Base-by-base conservation (phyloP, 2,888 invertebrate genomes). In the Ceriagrion tenellum region DNA sequence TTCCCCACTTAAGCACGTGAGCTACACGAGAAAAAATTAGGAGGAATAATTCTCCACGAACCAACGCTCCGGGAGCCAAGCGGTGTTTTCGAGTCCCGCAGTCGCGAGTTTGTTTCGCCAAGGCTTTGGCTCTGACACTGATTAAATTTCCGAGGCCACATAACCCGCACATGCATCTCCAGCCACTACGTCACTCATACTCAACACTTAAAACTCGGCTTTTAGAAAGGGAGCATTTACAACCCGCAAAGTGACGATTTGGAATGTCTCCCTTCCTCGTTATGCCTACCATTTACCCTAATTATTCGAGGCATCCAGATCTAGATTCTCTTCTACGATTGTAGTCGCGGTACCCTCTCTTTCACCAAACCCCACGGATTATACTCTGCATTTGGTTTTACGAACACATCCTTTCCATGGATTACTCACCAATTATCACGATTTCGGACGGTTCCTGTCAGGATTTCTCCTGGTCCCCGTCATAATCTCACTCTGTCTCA, bases 141-240 rank as follows among this genome's bases (percentile, higher is more conserved):
- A 81, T 81, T 81, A 35, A 81, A 81, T 81, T 81, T 16, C 81
- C 81, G 30, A 81, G 81, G 81, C 81, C 81, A 81, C 13, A 59
- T 35, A 18, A 13, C n/a, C 81, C 12, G 35, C 81, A 35, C 81
- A 81, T 30, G 13, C 35, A 35, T 35, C 81, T 81, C 81, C 12
- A 20, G 26, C 69, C 13, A 81, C 81, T 4, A 0, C 30, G 30
- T 81, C 30, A 35, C 81, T 35, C 81, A 81, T 81, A n/a, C n/a
- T 35, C 35, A 13, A 16, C 2, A 16, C 81, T 81, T 81, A 81
- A 81, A 81, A 69, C n/a, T 69, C 69, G 69, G 81, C 81, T 81
- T 69, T 81, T 81, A 35, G 10, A 81, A 8, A 30, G 81, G 81
- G 35, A 35, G 35, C 81, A 81, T 81, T 81, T 30, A 81, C 81